phyloP scores from a whole-genome alignment of 2,888 invertebrate species.

The Scaeva pyrastri region DNA sequence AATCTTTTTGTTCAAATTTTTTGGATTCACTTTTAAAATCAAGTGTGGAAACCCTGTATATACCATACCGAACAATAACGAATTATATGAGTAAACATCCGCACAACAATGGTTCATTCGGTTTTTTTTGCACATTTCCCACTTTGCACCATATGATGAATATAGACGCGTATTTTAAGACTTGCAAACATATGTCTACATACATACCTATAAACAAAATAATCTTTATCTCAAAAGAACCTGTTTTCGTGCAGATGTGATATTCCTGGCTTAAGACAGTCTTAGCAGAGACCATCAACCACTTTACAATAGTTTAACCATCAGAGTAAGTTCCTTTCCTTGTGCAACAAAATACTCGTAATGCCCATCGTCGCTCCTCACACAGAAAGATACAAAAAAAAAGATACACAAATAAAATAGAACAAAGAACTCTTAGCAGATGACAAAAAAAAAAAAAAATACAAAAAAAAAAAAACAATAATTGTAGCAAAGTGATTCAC shows the following conservation, averaged over 20 bases:
- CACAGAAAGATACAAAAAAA: constrained; percentile 3
- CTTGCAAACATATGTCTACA: too few species aligned
- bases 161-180: too few species aligned
- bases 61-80: not conserved
- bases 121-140: constrained; percentile 1
- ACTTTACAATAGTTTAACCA: constrained; percentile 15
- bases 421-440: constrained; percentile 32
- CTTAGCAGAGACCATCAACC: not conserved
- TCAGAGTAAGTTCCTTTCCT: constrained; percentile 23
- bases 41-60: not conserved
- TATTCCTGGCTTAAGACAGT: constrained; percentile 1
- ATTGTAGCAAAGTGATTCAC: not conserved
- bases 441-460: not conserved
- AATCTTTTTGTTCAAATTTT: too few species aligned
- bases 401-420: constrained; percentile 11
- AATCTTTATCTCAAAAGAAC: constrained; percentile 15
- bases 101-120: constrained; percentile 21
- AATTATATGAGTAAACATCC: constrained; percentile 12
- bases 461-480: not conserved
- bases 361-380: not conserved
- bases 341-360: constrained; percentile 21
- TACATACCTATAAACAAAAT: not conserved
- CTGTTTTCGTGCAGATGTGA: constrained; percentile 49
- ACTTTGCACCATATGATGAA: not conserved
- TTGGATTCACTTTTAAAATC: not conserved